Percentiles rank a stretch among this genome's conserved stretches.
These are phyloP conservation scores for Caenorhabditis zanzibari DNA, from an alignment of 2,888 invertebrate species.

Conservation along the genomic window DNA sequence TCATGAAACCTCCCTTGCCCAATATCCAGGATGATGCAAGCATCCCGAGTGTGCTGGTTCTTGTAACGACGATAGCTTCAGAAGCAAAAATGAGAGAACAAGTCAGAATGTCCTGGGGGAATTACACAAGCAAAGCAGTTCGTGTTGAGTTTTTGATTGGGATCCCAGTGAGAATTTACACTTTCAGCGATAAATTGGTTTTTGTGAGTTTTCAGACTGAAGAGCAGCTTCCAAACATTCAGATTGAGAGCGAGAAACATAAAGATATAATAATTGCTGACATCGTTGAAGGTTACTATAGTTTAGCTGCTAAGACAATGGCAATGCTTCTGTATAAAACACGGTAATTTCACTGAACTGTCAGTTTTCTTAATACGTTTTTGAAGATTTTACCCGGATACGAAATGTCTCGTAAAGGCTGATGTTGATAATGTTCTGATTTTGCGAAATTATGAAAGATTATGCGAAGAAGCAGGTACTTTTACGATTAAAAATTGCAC, in stretches of 20 bases:
- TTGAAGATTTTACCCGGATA: constrained; percentile 54
- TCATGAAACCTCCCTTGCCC: constrained; percentile 24
- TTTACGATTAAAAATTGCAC: too few species aligned
- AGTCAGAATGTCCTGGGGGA: constrained; percentile 70
- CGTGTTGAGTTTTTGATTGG: constrained; percentile 70
- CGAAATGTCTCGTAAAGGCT: constrained; percentile 70
- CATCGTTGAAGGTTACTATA: constrained; percentile 70
- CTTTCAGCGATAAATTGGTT: not conserved
- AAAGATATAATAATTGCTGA: constrained; percentile 68
- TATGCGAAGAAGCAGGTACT: constrained; percentile 71
- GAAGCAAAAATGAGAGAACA: constrained; percentile 59
- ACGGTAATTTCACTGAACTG: constrained; percentile 4
- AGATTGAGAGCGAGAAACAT: constrained; percentile 45
- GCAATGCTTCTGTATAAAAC: constrained; percentile 70
- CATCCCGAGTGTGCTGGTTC: constrained; percentile 35
- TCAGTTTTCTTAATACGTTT: constrained; percentile 6
- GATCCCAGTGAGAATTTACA: constrained; percentile 37
- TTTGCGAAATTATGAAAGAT: constrained; percentile 64
- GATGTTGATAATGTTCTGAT: constrained; percentile 73
- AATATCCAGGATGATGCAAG: not conserved
- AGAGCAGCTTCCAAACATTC: constrained; percentile 6
- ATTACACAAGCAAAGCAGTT: constrained; percentile 51
- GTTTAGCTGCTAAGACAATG: constrained; percentile 71
- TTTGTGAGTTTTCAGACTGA: constrained; percentile 19
- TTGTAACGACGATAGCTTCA: constrained; percentile 55